These are phyloP conservation scores for Sepioteuthis lessoniana DNA, from an alignment of 2,888 invertebrate genomes.

Conservation along the genomic window DNA sequence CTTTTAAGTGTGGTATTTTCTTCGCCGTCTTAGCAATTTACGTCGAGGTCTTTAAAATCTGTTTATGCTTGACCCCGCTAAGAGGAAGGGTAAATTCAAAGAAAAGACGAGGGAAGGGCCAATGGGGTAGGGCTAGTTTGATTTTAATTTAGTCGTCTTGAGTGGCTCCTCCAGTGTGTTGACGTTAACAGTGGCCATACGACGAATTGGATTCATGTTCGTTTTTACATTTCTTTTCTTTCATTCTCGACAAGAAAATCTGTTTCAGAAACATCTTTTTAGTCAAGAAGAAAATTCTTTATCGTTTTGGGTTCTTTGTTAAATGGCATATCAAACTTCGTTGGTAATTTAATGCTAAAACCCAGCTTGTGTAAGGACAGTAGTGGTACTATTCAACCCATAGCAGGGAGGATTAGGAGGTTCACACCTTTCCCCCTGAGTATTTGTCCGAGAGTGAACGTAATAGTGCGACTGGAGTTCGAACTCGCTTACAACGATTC, in stretches of 20 bases:
- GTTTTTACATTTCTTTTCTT: neutral
- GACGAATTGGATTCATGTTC: neutral
- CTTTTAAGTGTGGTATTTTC: neutral
- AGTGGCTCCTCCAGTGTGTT: neutral
- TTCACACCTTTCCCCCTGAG: too few relatives aligned
- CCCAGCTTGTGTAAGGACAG: too few relatives aligned
- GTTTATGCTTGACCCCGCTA: constrained; percentile 6
- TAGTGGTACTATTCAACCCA: too few relatives aligned
- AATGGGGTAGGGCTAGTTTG: neutral
- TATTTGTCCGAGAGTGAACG: too few relatives aligned
- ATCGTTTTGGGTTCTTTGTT: too few relatives aligned
- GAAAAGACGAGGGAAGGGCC: neutral
- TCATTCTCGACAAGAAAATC: neutral
- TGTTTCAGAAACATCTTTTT: neutral
- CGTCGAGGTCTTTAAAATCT: neutral
- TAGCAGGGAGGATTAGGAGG: too few relatives aligned
- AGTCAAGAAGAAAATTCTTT: too few relatives aligned
- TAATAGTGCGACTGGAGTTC: too few relatives aligned
- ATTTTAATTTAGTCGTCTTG: constrained; percentile 25
- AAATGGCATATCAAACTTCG: too few relatives aligned
- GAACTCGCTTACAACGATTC: too few relatives aligned
- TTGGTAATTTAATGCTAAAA: too few relatives aligned
- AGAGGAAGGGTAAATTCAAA: constrained; percentile 9
- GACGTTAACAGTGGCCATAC: neutral
- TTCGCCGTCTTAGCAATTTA: neutral